phyloP scores from a whole-genome alignment of 1,140 invertebrate species.

The Ladona fulva region DNA sequence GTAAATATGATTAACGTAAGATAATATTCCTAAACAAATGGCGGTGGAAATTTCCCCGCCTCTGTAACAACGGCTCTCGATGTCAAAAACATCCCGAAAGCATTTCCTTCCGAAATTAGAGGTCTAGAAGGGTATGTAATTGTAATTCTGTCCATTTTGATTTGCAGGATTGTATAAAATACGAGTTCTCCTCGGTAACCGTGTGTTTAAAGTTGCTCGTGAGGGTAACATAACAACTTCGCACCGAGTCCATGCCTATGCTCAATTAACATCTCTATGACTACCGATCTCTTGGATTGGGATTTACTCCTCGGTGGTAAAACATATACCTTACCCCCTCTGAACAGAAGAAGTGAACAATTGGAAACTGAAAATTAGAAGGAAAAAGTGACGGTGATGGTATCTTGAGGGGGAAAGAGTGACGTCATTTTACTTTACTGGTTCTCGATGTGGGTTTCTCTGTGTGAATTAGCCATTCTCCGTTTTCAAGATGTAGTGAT shows the following conservation, averaged over 20 bases:
- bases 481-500: not conserved
- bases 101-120: too few species aligned
- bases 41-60: too few species aligned
- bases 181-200: too few species aligned
- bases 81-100: too few species aligned
- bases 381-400: not conserved
- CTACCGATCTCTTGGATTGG: not conserved
- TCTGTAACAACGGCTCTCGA: too few species aligned
- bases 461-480: not conserved
- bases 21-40: too few species aligned
- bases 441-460: slow-evolving; percentile 3
- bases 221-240: too few species aligned
- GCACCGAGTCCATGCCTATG: not conserved
- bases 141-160: too few species aligned
- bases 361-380: not conserved
- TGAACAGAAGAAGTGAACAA: not conserved
- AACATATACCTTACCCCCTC: not conserved
- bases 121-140: too few species aligned
- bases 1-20: too few species aligned
- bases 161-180: too few species aligned
- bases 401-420: not conserved
- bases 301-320: not conserved
- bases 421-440: not conserved
- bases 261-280: not conserved
- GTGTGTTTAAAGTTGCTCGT: too few species aligned